These are phyloP conservation scores for Manis pentadactyla DNA, from an alignment of 2,797 vertebrate species.

Conservation along the genomic window DNA sequence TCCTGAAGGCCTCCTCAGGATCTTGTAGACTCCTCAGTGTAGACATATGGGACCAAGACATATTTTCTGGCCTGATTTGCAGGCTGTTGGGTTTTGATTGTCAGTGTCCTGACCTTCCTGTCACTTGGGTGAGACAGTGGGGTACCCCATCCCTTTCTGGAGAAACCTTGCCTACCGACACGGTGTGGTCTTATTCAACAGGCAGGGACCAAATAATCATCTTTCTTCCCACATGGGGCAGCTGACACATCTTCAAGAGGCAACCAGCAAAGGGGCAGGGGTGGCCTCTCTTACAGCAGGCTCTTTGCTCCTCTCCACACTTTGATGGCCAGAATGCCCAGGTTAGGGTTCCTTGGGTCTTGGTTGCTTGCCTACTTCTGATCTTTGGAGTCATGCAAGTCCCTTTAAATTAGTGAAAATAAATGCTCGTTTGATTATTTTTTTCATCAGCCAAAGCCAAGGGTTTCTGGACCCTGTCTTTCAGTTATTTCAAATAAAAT, in stretches of 20 bases:
- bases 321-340: not conserved
- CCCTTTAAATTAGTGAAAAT: constrained; percentile 57
- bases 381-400: not conserved
- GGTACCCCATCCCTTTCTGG: not conserved
- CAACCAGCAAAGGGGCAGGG: not conserved
- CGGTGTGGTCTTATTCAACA: not conserved
- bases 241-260: not conserved
- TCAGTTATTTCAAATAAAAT: constrained; percentile 68
- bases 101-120: not conserved
- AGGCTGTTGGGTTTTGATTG: not conserved
- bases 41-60: not conserved
- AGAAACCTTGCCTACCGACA: not conserved
- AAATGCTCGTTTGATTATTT: constrained; percentile 47
- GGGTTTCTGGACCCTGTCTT: constrained; percentile 49
- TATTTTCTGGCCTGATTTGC: too few relatives aligned
- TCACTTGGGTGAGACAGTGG: not conserved
- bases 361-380: not conserved
- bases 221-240: not conserved
- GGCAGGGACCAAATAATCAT: fast-evolving
- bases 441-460: constrained; percentile 38
- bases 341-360: not conserved
- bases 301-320: fast-evolving
- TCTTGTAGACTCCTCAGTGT: fast-evolving
- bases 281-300: not conserved
- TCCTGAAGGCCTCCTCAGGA: not conserved